Evolutionary conservation across 2,113 vertebrate species (phyloP), one percentile per base, ranked within the genome.

Genomic region (Eulemur rufifrons): DNA sequence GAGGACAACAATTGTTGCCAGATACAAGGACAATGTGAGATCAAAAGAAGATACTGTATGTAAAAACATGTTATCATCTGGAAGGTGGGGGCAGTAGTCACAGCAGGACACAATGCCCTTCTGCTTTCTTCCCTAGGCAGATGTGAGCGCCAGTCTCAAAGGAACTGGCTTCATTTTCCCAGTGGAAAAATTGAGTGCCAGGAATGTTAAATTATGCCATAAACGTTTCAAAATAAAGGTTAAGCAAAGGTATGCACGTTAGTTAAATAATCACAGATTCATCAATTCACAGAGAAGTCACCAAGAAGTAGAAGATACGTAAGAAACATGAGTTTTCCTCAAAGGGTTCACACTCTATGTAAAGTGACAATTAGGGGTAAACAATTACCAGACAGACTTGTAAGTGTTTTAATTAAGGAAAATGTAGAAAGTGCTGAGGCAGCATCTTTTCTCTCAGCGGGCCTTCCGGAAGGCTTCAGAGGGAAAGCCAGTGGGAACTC

Each of bases 151-250:
- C 3, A 37, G 64, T 29, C n/a, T 54, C 77, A 15, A 17, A 73
- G 42, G 1, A 27, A 9, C 77, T 15, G 8, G 56, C 71, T 84
- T 73, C 77, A 52, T 86, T 64, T 56, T 73, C 32, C 66, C 54
- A 10, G 4, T 10, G 34, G 45, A 87, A 77, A 91, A 25, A 37
- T 0, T 20, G 52, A 82, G 37, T 1, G 0, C 15, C 3, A 2
- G 2, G 42, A 82, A 45, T 39, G 47, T 8, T 21, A 7, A 92
- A 29, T 73, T 20, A 21, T 10, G 64, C 71, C 32, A 34, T 56
- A 34, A 45, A 64, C 50, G 29, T 63, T 90, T 87, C n/a, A 45
- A 76, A 96, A 64, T 54, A 59, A 84, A 59, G n/a, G 54, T 4
- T 71, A 59, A 66, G 37, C n/a, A 34, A 25, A 89, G 32, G 18